These are phyloP conservation scores for Callithrix jacchus DNA, from an alignment of 2,113 vertebrate species.

Conservation along the genomic window DNA sequence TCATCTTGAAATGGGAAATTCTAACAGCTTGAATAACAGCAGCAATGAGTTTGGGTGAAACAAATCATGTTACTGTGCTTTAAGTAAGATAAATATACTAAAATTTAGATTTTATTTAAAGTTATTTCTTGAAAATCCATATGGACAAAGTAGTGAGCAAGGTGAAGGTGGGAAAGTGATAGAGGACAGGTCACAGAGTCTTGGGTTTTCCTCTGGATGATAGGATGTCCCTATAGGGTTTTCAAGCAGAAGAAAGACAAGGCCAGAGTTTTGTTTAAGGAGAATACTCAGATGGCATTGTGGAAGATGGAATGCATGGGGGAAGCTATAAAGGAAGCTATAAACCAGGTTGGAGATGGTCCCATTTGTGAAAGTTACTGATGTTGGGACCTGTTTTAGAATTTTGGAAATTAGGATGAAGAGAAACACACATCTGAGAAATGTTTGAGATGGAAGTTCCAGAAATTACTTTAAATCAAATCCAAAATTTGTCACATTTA, in stretches of 20 bases:
- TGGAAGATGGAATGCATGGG: background rate
- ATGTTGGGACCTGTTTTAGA: background rate
- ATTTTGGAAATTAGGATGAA: background rate
- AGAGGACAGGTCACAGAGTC: too few relatives aligned
- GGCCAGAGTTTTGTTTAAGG: background rate
- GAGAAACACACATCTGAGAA: background rate
- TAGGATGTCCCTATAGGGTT: background rate
- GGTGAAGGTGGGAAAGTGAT: too few relatives aligned
- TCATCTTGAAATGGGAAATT: background rate
- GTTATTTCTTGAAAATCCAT: background rate
- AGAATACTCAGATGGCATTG: background rate
- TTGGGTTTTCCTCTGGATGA: fast-evolving
- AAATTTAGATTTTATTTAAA: background rate
- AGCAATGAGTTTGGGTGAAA: background rate
- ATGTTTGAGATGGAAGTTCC: background rate
- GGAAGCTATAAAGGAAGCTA: background rate
- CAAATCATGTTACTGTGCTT: background rate
- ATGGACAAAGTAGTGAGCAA: background rate
- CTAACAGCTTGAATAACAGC: fast-evolving
- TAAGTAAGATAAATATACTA: background rate
- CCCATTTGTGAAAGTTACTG: background rate
- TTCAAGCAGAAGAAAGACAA: background rate
- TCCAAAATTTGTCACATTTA: background rate
- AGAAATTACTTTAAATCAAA: background rate
- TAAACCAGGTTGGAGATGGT: background rate